Evolutionary conservation across 2,113 vertebrate genomes (phyloP).

Genomic region (Peucedramus taeniatus): DNA sequence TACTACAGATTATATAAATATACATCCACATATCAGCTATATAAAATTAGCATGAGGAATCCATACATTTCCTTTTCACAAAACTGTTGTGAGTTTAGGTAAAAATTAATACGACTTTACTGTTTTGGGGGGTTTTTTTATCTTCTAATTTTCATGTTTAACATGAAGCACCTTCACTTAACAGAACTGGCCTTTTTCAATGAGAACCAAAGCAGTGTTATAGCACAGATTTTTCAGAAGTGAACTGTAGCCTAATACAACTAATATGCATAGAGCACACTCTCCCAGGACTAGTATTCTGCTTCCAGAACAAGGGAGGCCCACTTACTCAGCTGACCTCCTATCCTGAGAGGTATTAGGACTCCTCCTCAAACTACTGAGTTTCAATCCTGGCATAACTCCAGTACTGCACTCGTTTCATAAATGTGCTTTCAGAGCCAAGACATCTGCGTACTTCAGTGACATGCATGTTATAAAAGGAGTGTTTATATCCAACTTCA

Average conservation of each 20-base stretch:
- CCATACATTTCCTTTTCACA: not conserved
- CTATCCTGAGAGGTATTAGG: conserved; percentile 35
- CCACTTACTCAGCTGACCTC: conserved; percentile 39
- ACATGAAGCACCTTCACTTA: not conserved
- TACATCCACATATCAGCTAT: not conserved
- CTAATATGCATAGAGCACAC: not conserved
- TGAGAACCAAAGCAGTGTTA: not conserved
- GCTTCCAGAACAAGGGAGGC: conserved; percentile 34
- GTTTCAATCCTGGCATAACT: conserved; percentile 31
- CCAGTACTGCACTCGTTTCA: conserved; percentile 56
- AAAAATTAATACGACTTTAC: not conserved
- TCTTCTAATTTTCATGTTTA: not conserved
- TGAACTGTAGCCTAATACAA: not conserved
- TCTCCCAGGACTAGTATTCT: not conserved
- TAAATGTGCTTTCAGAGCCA: conserved; percentile 57
- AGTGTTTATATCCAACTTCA: conserved; percentile 68
- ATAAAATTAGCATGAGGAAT: not conserved
- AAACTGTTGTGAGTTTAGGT: not conserved
- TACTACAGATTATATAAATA: not conserved
- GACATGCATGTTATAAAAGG: conserved; percentile 66
- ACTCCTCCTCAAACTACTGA: conserved; percentile 59
- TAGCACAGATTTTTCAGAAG: not conserved
- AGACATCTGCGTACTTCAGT: conserved; percentile 65
- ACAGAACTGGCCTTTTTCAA: not conserved
- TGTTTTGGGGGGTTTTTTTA: fast-evolving